phyloP scores from a whole-genome alignment of 2,113 vertebrate genomes.

The Triplophysa tibetana region DNA sequence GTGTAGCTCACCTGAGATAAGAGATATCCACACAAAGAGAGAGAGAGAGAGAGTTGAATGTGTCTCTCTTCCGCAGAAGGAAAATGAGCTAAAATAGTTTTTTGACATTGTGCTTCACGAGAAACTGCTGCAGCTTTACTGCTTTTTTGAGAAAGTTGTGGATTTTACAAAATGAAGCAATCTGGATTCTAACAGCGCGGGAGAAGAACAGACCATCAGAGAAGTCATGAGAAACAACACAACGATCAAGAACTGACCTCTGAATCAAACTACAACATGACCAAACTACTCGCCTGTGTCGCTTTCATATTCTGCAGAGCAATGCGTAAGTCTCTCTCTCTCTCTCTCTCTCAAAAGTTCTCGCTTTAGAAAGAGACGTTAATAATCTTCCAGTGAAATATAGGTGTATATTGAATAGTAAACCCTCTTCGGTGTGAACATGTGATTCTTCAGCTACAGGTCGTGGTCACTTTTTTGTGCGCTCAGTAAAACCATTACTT shows the following conservation, averaged over 20 bases:
- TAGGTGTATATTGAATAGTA: not conserved
- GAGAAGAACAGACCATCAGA: not conserved
- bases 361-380: too few species aligned
- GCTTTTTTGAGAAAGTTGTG: not conserved
- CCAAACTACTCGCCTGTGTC: not conserved
- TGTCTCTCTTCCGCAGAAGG: not conserved
- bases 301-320: not conserved
- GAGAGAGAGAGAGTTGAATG: not conserved
- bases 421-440: too few species aligned
- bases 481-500: conserved; percentile 24
- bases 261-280: not conserved
- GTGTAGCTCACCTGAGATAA: conserved; percentile 9
- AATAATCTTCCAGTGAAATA: not conserved
- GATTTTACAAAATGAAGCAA: not conserved
- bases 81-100: too few species aligned
- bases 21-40: not conserved
- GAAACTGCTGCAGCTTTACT: too few species aligned
- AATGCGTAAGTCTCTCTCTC: not conserved
- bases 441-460: not conserved
- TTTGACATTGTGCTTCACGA: too few species aligned
- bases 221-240: not conserved
- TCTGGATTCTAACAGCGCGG: not conserved
- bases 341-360: not conserved
- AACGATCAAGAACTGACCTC: not conserved
- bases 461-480: too few species aligned